A percentile compares a stretch with the other conserved stretches of the same genome.
These are phyloP conservation scores for Latrodectus elegans DNA, from an alignment of 2,888 invertebrate species.

Conservation along the genomic window DNA sequence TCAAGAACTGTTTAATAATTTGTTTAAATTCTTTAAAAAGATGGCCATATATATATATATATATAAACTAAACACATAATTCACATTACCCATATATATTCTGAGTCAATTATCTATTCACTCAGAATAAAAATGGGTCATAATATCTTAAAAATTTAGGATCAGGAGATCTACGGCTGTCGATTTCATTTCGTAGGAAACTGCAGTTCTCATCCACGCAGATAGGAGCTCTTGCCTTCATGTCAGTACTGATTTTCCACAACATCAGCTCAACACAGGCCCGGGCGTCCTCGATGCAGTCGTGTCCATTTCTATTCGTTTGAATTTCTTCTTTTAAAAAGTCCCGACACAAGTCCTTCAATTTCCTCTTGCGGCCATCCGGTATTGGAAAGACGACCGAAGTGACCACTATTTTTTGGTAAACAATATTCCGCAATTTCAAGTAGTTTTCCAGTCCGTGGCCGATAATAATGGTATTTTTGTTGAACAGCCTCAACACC, in stretches of 20 bases:
- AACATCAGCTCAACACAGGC: slow-evolving; percentile 76
- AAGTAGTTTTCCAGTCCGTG: slow-evolving; percentile 77
- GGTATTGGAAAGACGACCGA: slow-evolving; percentile 76
- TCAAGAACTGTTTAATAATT: too few relatives aligned
- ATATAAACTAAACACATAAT: too few relatives aligned
- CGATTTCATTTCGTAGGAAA: too few relatives aligned
- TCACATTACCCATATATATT: too few relatives aligned
- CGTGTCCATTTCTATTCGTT: background rate
- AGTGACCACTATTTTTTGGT: slow-evolving; percentile 75
- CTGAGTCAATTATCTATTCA: too few relatives aligned
- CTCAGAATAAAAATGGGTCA: too few relatives aligned
- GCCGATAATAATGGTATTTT: slow-evolving; percentile 80
- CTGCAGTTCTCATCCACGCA: too few relatives aligned
- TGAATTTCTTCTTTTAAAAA: background rate
- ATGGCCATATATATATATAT: too few relatives aligned
- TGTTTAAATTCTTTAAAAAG: too few relatives aligned
- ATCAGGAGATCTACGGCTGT: too few relatives aligned
- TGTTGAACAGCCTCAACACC: slow-evolving; percentile 78
- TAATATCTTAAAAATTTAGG: too few relatives aligned
- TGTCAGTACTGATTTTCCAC: background rate
- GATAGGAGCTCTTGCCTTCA: too few relatives aligned
- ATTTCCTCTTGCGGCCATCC: background rate
- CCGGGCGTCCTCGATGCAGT: slow-evolving; percentile 72
- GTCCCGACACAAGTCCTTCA: background rate
- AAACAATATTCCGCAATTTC: slow-evolving; percentile 75